Base-by-base conservation (phyloP, 2,888 invertebrate genomes). In the Tetragnatha montana region DNA sequence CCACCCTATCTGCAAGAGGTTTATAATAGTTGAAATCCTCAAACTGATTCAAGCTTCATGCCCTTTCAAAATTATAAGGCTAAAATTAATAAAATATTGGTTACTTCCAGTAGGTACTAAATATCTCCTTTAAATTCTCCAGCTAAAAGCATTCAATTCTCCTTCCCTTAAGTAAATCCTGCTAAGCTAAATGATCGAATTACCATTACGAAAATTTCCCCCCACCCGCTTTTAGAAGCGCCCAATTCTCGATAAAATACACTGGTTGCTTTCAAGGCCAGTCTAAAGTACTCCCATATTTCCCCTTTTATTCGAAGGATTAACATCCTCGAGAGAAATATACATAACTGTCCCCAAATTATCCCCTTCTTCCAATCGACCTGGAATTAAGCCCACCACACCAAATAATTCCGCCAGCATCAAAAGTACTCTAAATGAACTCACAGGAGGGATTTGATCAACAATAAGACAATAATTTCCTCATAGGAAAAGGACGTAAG, bases 381-480 rank as follows among this genome's bases (percentile, higher is more conserved):
- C 35, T 35, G 35, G 35, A 35, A 35, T 35, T 35, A 35, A 35
- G 35, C 60, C 22, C 71, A 8, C 19, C 71, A 71, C 10, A 12
- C 35, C 4, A 17, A 22, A 21, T 35, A 22, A 22, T 8, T 35
- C 21, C 17, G 7, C 12, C n/a, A n/a, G 35, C 74, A 74, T 22
- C 74, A 35, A 74, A 60, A 60, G 60, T 60, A 60, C 17, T 60
- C 60, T 0, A 60, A 60, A 60, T 60, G 12, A 60, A 60, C 10
- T 60, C 60, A 50, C 47, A 75, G 50, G 50, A 50, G 76, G n/a
- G 76, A 76, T n/a, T 47, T 19, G 76, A 76, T 76, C 76, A 76
- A 50, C 76, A 50, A 76, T 49, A 76, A 76, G 76, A 76, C 76
- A 76, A 76, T 76, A 49, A 76, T 76, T 76, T 76, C 76, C 76